Evolutionary conservation across 2,113 vertebrate species (phyloP), one percentile per base, ranked within the genome.

Genomic region (Indicator maculatus): DNA sequence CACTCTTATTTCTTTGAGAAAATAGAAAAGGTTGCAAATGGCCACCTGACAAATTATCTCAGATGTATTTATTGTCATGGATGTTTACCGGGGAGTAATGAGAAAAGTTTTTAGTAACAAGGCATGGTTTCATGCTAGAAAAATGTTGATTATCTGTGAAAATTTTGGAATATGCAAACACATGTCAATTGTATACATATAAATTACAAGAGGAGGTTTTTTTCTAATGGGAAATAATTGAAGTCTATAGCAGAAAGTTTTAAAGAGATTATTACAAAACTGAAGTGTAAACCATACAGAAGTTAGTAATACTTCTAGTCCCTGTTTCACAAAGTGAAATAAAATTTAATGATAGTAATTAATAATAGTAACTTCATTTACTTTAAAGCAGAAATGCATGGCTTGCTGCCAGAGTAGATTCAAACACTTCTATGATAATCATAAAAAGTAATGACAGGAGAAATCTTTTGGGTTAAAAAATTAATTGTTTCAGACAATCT

Each of bases 401-500:
- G 26, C 24, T 86, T 95, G 13, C 66, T 96, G 93, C 44, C 91
- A 96, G 82, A 27, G 52, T 82, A 12, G 36, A 91, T 86, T 93
- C 63, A 91, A 92, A 80, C 18, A 52, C 10, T 82, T 58, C 70
- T n/a, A 31, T 47, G 50, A 65, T 74, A 80, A 85, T 41, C 11
- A 36, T 91, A 93, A 94, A 91, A 96, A 86, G 70, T 85, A 96
- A 73, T 88, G 96, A 96, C 93, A 93, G 56, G 39, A 88, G 60
- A 75, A 56, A 93, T 91, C 66, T 16, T 89, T 95, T 83, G 70
- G 66, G 45, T 94, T 93, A 80, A 96, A 92, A 95, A 82, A 65
- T 63, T 93, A 94, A 97, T 91, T 78, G 52, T 80, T 96, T 96
- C 73, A 94, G 96, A 96, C 96, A 97, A 94, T 88, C 84, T 96